Conservation (phyloP, 2,797 vertebrate genomes). For the Sebastes kiyomatsui region DNA sequence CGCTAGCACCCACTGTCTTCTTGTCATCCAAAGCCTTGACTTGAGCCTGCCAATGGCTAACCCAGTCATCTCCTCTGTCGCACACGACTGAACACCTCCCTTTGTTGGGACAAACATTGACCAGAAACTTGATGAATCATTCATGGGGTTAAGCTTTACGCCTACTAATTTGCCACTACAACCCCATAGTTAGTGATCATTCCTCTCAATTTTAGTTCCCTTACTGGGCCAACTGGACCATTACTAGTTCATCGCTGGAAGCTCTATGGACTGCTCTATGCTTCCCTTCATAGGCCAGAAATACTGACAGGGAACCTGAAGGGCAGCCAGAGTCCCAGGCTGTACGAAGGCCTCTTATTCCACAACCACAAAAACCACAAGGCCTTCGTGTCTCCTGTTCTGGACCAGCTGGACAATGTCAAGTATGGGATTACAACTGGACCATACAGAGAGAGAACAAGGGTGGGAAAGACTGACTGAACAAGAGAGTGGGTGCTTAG, state of each 20-base stretch:
- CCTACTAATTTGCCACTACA: conserved; percentile 71
- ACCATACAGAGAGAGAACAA: conserved; percentile 50
- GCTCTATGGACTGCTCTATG: conserved; percentile 49
- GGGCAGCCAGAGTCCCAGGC: conserved; percentile 52
- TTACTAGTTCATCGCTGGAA: conserved; percentile 47
- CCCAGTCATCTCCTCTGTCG: conserved; percentile 64
- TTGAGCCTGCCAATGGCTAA: conserved; percentile 72
- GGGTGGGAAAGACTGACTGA: conserved; percentile 56
- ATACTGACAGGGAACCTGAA: conserved; percentile 63
- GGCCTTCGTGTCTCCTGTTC: conserved; percentile 59
- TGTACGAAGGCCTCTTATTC: conserved; percentile 51
- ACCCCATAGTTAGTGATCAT: conserved; percentile 56
- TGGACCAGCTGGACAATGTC: conserved; percentile 65
- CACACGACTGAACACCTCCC: conserved; percentile 58
- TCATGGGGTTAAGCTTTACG: conserved; percentile 70
- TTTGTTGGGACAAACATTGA: conserved; percentile 72
- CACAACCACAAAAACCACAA: conserved; percentile 56
- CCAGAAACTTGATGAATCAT: conserved; percentile 72
- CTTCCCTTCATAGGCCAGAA: conserved; percentile 57
- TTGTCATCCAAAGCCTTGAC: conserved; percentile 62
- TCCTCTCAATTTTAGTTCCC: conserved; percentile 55
- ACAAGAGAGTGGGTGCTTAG: conserved; percentile 65
- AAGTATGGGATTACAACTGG: conserved; percentile 71
- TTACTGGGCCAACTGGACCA: conserved; percentile 56
- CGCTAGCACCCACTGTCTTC: conserved; percentile 60